These are phyloP conservation scores for Lithobates pipiens DNA, from an alignment of 2,797 vertebrate genomes.

Conservation along the genomic window DNA sequence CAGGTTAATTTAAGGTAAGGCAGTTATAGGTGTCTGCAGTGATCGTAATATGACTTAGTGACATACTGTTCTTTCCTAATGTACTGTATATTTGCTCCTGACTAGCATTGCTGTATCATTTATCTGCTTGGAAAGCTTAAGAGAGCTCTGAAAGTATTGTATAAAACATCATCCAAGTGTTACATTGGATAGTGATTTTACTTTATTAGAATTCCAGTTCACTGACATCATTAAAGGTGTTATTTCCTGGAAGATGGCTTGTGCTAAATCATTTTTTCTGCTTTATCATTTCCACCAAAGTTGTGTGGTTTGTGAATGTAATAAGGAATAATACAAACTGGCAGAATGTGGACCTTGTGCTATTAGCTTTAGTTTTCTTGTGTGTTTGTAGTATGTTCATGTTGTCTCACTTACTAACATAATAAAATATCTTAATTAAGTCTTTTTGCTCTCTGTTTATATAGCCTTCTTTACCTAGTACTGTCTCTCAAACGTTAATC, in stretches of 20 bases:
- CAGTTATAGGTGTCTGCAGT: no score
- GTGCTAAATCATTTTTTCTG: slow-evolving; percentile 25
- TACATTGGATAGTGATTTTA: slow-evolving; percentile 34
- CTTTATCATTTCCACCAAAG: slow-evolving; percentile 14
- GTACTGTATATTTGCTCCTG: slow-evolving; percentile 21
- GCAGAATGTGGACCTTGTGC: neutral
- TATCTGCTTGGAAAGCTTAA: slow-evolving; percentile 30
- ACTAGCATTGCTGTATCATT: slow-evolving; percentile 28
- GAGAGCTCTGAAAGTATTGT: slow-evolving; percentile 35
- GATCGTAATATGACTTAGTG: no score
- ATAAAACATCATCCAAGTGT: slow-evolving; percentile 31
- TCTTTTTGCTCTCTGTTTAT: neutral
- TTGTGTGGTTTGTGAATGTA: neutral
- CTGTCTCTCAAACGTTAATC: slow-evolving; percentile 43
- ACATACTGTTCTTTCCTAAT: no score
- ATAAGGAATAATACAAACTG: neutral
- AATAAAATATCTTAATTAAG: slow-evolving; percentile 10
- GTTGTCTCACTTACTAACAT: slow-evolving; percentile 1
- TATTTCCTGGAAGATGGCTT: slow-evolving; percentile 34
- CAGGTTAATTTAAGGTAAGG: no score
- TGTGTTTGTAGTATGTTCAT: neutral
- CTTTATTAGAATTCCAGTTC: slow-evolving; percentile 48
- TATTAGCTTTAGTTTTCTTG: neutral
- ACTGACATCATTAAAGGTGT: slow-evolving; percentile 51
- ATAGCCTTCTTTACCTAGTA: slow-evolving; percentile 29